phyloP scores from a whole-genome alignment of 2,797 vertebrate species.

The Paramormyrops hopkinsi region DNA sequence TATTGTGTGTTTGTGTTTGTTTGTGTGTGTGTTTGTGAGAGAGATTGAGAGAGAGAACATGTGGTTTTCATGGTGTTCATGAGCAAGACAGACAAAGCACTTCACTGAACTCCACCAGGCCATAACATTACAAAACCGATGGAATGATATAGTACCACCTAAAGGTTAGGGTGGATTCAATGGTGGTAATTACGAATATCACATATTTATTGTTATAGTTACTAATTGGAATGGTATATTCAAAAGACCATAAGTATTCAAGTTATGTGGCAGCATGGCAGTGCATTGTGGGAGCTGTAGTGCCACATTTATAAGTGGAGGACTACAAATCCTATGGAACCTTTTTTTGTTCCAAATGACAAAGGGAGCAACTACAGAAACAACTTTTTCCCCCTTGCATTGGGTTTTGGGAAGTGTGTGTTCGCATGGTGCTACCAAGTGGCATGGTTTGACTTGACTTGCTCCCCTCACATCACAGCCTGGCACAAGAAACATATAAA shows the following conservation, averaged over 20 bases:
- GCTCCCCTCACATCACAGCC: background rate
- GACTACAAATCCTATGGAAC: background rate
- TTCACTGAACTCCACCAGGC: background rate
- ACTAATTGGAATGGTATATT: background rate
- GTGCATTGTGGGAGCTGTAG: background rate
- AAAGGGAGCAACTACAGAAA: background rate
- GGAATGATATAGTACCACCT: background rate
- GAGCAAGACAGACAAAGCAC: background rate
- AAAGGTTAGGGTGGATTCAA: background rate
- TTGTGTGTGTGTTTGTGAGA: background rate
- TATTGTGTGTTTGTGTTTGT: conserved; percentile 2
- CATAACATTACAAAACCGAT: background rate
- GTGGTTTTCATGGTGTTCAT: background rate
- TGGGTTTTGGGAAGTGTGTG: background rate
- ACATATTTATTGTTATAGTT: background rate
- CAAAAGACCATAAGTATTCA: background rate
- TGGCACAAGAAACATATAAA: background rate
- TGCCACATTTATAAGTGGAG: background rate
- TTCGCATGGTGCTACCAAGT: background rate
- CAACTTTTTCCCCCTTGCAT: background rate
- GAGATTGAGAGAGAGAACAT: background rate
- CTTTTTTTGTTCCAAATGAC: background rate
- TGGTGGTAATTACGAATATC: background rate
- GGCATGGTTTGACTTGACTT: background rate
- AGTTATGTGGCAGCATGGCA: background rate